Percentiles rank a stretch among this genome's conserved stretches.
Conservation (phyloP, 2,797 vertebrate species). For the Stomatorhinus walkeri region DNA sequence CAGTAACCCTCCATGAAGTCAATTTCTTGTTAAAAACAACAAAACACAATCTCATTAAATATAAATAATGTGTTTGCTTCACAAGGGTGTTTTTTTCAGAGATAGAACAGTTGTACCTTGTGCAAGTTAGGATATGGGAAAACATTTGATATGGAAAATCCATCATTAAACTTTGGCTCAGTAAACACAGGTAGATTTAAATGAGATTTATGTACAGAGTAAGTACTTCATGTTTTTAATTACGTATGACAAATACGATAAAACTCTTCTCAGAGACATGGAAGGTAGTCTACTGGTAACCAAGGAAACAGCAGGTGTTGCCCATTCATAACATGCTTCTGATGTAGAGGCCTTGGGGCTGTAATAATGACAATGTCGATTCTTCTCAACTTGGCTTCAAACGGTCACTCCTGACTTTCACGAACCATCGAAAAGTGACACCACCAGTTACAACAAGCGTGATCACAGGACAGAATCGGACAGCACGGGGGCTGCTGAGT, state of each 20-base stretch:
- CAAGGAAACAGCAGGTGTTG: background rate
- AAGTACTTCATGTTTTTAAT: constrained; percentile 12
- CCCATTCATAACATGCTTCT: background rate
- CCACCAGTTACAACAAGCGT: background rate
- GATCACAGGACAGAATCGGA: background rate
- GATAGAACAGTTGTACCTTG: constrained; percentile 18
- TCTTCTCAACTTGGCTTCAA: background rate
- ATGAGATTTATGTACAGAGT: background rate
- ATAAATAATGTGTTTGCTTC: background rate
- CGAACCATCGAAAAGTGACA: background rate
- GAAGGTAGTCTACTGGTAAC: background rate
- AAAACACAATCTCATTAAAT: background rate
- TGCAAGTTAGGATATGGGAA: constrained; percentile 17
- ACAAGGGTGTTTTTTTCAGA: background rate
- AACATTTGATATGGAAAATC: constrained; percentile 10
- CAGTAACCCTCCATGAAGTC: background rate
- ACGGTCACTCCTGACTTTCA: background rate
- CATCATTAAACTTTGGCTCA: constrained; percentile 31
- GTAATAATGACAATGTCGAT: background rate
- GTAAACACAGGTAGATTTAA: constrained; percentile 14
- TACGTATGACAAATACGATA: constrained; percentile 9
- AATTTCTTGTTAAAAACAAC: background rate
- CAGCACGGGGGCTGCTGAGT: background rate
- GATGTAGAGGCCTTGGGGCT: background rate
- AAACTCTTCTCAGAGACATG: background rate